Evolutionary conservation across 2,888 invertebrate species (phyloP), one percentile per base, ranked within the genome.

Genomic region (Leptopilina myrica): DNA sequence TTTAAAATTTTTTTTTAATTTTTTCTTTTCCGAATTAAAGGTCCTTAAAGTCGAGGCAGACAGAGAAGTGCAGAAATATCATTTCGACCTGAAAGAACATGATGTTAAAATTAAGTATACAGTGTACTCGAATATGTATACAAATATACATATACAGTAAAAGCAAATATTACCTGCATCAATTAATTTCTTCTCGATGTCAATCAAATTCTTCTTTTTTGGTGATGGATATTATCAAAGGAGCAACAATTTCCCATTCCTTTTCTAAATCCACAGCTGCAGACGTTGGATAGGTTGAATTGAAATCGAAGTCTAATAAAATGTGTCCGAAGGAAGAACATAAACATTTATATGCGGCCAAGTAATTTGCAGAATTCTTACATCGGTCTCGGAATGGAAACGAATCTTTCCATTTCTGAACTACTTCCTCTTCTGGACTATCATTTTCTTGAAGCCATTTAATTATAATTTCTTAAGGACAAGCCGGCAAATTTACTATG

Each of bases 301-400:
- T n/a, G n/a, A 56, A 56, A 56, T 56, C 56, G 9, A 12, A 12
- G 3, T 56, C 14, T 56, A n/a, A 56, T 56, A 56, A 12, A 56
- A n/a, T n/a, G 12, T 56, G 56, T 12, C 56, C 56, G 56, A 56
- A 56, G 14, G 0, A 56, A n/a, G 56, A 56, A 56, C 56, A 12
- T n/a, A 56, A 56, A n/a, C 56, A 56, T 56, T 56, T 56, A 56
- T 56, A 56, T 56, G 5, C 56, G 56, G 56, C 56, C 56, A 56
- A 56, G 56, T 56, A 56, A 56, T n/a, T 56, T n/a, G 6, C 46
- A 12, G 0, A 56, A 56, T 56, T 56, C 56, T 56, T 56, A 4
- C n/a, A 56, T 9, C 56, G 6, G 5, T 56, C n/a, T 56, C 56
- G 12, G 12, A n/a, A 56, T 5, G n/a, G 5, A n/a, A 56, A 56